Conservation (phyloP, 2,888 invertebrate genomes). For the Eretmocerus hayati region DNA sequence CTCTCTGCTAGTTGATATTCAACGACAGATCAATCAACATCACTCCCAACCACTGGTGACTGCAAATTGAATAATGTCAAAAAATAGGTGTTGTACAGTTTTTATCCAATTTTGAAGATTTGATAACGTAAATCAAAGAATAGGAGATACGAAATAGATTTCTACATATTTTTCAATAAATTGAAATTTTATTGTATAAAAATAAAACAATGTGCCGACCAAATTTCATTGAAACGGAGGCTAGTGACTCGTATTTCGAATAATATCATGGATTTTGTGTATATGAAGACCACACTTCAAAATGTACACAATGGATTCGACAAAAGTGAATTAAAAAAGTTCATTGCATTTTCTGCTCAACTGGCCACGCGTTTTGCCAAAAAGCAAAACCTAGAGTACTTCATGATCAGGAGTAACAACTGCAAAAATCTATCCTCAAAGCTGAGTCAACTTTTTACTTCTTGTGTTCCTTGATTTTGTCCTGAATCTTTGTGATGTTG, state of each 20-base stretch:
- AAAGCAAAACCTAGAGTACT: slow-evolving; percentile 14
- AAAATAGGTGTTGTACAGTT: no score
- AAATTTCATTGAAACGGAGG: slow-evolving; percentile 11
- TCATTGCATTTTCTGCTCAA: slow-evolving; percentile 3
- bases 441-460: slow-evolving; percentile 12
- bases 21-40: slow-evolving; percentile 11
- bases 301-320: slow-evolving; percentile 12
- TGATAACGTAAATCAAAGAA: no score
- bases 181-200: slow-evolving; percentile 19
- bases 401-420: slow-evolving; percentile 10
- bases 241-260: slow-evolving; percentile 5
- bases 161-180: slow-evolving; percentile 3
- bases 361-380: slow-evolving; percentile 10
- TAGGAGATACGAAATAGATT: no score
- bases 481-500: slow-evolving; percentile 63
- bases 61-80: slow-evolving; percentile 5
- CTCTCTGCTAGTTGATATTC: slow-evolving; percentile 12
- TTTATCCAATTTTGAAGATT: no score
- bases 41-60: not conserved
- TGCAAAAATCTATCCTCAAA: slow-evolving; percentile 15
- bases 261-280: slow-evolving; percentile 8
- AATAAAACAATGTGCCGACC: slow-evolving; percentile 17
- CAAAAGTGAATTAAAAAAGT: slow-evolving; percentile 7
- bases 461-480: slow-evolving; percentile 55
- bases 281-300: slow-evolving; percentile 7